Evolutionary conservation across 2,113 vertebrate species (phyloP), one percentile per base, ranked within the genome.

Genomic region (Gallinago media): DNA sequence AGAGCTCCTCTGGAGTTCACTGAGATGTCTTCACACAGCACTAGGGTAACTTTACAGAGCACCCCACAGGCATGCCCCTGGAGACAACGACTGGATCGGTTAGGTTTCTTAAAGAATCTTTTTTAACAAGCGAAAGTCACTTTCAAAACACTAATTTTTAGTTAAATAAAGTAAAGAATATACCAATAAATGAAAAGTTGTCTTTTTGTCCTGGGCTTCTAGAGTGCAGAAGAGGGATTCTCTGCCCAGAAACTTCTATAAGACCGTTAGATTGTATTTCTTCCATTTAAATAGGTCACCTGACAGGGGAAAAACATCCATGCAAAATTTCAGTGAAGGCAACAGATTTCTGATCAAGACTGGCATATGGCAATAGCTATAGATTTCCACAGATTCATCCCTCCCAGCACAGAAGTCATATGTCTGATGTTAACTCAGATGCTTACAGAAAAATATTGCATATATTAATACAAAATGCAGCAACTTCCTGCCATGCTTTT

Each of bases 221-320:
- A 16, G 27, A 25, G 59, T 89, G 62, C 68, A 73, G 62, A 85
- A 75, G 14, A 87, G 31, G 22, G 58, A 85, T 75, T 75, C 70
- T 90, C 88, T 92, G 76, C 34, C 40, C 27, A 66, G 61, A 82
- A 94, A 94, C 14, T 25, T 80, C 74, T 77, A 27, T 88, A 76
- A 92, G 67, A 92, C 42, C n/a, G n/a, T 75, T 84, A 85, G 0
- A 93, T 10, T 67, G 36, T 52, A 80, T 83, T 94, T 95, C 86
- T 91, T 94, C 75, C 74, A 44, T 54, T 82, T 89, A 96, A 95
- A 92, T 93, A 87, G 84, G 87, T 82, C 50, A 74, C 65, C 76
- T 84, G 94, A 92, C 56, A 73, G 42, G 76, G 75, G 54, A 83
- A 96, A 96, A 91, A 92, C 61, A 93, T 7, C 80, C 89, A 17